Conservation (phyloP, 2,888 invertebrate species). For the Iselma pallidipennis region DNA sequence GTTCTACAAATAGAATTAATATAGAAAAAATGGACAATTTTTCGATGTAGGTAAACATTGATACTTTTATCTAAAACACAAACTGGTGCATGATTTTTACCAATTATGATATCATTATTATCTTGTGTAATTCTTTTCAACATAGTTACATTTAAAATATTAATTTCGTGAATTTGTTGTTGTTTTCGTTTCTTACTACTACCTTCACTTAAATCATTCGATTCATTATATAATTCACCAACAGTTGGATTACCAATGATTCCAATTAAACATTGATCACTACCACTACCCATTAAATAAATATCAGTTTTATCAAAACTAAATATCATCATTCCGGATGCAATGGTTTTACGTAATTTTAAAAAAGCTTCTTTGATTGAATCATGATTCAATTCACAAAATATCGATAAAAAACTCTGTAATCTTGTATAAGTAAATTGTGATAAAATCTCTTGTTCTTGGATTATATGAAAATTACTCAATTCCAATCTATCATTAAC, state of each 20-base stretch:
- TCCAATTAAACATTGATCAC: slow-evolving; percentile 62
- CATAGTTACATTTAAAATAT: slow-evolving; percentile 64
- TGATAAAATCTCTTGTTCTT: slow-evolving; percentile 65
- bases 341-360: slow-evolving; percentile 69
- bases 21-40: slow-evolving; percentile 2
- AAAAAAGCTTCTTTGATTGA: slow-evolving; percentile 67
- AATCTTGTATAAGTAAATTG: slow-evolving; percentile 74
- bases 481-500: slow-evolving; percentile 74
- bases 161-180: slow-evolving; percentile 42
- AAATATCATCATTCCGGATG: slow-evolving; percentile 64
- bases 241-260: slow-evolving; percentile 60
- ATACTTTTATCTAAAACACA: slow-evolving; percentile 70
- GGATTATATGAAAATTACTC: slow-evolving; percentile 66
- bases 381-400: slow-evolving; percentile 63
- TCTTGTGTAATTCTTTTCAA: slow-evolving; percentile 67
- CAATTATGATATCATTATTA: slow-evolving; percentile 53
- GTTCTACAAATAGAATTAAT: slow-evolving; percentile 38
- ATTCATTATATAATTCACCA: slow-evolving; percentile 55
- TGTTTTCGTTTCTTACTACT: slow-evolving; percentile 44
- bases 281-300: slow-evolving; percentile 67
- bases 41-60: slow-evolving; percentile 40
- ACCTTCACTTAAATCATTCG: slow-evolving; percentile 39
- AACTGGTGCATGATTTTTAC: slow-evolving; percentile 57
- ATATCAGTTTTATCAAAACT: slow-evolving; percentile 67
- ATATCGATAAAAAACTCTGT: slow-evolving; percentile 67